A percentile compares a stretch with the other conserved stretches of the same genome.
Evolutionary conservation across 1,140 invertebrate species (phyloP).

Genomic region (Harlomillsia oculata): DNA sequence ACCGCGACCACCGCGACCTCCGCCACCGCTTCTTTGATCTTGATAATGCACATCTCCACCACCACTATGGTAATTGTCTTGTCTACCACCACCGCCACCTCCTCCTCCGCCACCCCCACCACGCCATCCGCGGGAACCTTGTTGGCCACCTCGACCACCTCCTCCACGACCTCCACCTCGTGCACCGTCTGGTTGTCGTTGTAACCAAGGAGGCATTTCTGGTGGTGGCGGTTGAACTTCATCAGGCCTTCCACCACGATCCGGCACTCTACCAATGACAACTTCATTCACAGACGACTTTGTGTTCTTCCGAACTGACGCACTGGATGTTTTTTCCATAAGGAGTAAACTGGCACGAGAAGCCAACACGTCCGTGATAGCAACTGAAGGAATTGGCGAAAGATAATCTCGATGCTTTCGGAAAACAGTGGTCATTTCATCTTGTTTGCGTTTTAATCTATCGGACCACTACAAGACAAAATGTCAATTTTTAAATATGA

Average conservation of each 20-base stretch:
- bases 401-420: constrained; percentile 55
- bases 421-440: constrained; percentile 61
- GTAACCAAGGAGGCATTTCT: constrained; percentile 89
- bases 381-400: constrained; percentile 51
- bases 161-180: constrained; percentile 35
- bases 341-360: constrained; percentile 69
- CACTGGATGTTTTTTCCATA: constrained; percentile 78
- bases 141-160: constrained; percentile 37
- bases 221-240: constrained; percentile 84
- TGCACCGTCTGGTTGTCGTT: constrained; percentile 43
- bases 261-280: constrained; percentile 72
- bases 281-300: constrained; percentile 72
- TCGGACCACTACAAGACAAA: constrained; percentile 67
- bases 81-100: not conserved
- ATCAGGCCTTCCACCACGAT: constrained; percentile 77
- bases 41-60: not conserved
- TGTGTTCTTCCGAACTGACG: constrained; percentile 66
- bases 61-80: not conserved
- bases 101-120: constrained; percentile 1
- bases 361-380: constrained; percentile 63
- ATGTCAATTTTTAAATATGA: constrained; percentile 14
- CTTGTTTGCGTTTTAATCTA: constrained; percentile 55
- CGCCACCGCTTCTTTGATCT: constrained; percentile 5
- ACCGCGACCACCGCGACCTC: constrained; percentile 10
- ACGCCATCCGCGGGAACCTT: constrained; percentile 27